phyloP scores from a whole-genome alignment of 2,113 vertebrate species.

The Octodon degus region DNA sequence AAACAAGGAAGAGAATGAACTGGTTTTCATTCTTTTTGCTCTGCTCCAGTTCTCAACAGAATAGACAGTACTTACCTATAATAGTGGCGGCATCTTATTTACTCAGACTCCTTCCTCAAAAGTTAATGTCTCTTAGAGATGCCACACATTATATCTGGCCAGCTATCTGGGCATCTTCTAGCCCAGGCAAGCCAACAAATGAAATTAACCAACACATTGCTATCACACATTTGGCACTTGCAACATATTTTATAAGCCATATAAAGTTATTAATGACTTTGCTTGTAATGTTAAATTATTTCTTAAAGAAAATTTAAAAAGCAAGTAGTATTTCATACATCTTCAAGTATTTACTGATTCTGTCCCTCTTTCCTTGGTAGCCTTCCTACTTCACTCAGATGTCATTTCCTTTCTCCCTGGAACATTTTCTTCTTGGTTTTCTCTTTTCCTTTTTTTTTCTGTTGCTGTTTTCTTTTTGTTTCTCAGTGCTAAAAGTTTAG shows the following conservation, averaged over 20 bases:
- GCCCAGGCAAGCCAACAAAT: too few relatives aligned
- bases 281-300: not conserved
- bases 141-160: not conserved
- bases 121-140: not conserved
- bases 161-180: too few relatives aligned
- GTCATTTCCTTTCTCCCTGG: not conserved
- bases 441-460: not conserved
- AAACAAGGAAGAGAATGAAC: not conserved
- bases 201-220: not conserved
- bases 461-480: not conserved
- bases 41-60: not conserved
- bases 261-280: not conserved
- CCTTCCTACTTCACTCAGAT: not conserved
- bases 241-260: not conserved
- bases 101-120: not conserved
- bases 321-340: not conserved
- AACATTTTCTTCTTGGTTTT: not conserved
- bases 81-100: not conserved
- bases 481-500: not conserved
- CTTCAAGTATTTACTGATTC: not conserved
- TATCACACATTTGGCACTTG: not conserved
- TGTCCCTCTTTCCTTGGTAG: not conserved
- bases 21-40: not conserved
- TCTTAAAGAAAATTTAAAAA: slow-evolving; percentile 28
- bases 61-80: not conserved